Evolutionary conservation across 2,888 invertebrate genomes (phyloP), one percentile per base, ranked within the genome.

Genomic region (Zootermopsis nevadensis): DNA sequence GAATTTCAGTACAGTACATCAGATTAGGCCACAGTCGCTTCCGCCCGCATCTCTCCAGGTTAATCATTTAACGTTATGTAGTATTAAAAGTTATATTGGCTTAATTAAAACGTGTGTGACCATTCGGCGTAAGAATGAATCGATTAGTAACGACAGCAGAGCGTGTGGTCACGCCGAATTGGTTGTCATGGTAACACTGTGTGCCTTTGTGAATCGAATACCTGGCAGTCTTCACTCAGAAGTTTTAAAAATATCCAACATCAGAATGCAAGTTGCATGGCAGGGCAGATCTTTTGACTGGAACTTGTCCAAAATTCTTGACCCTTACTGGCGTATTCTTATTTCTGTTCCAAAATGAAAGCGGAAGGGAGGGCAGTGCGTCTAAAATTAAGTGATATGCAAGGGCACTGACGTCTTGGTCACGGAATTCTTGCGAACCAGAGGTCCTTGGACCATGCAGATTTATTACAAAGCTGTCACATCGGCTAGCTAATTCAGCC

Each of bases 311-410:
- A 69, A 69, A 69, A 69, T 27, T 69, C 27, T 24, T 69, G 69
- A 69, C 69, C 69, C 69, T 69, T 31, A 69, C 69, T 31, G 30
- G 69, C 69, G 30, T 69, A 69, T 8, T 4, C 12, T 22, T 72
- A 72, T 72, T 72, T 72, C 31, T 72, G 33, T 31, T 12, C 33
- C 72, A 72, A 10, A 72, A 72, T 19, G 72, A 72, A 72, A 72
- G 30, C 27, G 67, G 30, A 27, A 30, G 30, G 67, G 67, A 30
- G 35, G 31, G 8, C 31, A 22, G 72, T 33, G 19, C 12, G 33
- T 72, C 72, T 72, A 72, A 72, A 72, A 72, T 72, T 72, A 72
- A 72, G 72, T 22, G 31, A 33, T 6, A 33, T 33, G 31, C 35
- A 31, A 6, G 72, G 53, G 15, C 53, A 10, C 15, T 15, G 3